A percentile compares a stretch with the other conserved stretches of the same genome.
Evolutionary conservation across 2,888 invertebrate species (phyloP).

Genomic region (Adela reaumurella): DNA sequence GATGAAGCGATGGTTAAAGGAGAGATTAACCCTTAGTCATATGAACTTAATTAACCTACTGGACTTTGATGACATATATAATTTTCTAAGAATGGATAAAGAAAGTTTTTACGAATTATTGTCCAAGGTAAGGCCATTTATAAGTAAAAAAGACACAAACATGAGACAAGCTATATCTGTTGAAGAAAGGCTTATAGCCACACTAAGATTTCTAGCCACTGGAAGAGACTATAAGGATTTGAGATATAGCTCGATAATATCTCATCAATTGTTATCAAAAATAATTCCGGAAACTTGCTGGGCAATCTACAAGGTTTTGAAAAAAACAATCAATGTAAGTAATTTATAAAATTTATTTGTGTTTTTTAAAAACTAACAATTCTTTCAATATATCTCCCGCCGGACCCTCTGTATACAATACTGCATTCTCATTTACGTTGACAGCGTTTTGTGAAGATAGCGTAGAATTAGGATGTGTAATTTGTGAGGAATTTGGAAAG

Average conservation of each 20-base stretch:
- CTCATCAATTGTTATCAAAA: constrained; percentile 3
- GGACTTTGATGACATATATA: neutral
- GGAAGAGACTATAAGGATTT: constrained; percentile 3
- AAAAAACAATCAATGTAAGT: constrained; percentile 1
- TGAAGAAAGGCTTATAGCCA: neutral
- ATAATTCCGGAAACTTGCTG: constrained; percentile 5
- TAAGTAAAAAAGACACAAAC: neutral
- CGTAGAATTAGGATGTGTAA: too few species aligned
- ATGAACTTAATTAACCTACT: neutral
- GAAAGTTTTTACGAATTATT: constrained; percentile 1
- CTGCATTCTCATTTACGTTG: constrained; percentile 1
- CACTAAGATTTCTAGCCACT: too few species aligned
- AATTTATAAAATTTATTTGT: neutral
- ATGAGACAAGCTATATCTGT: constrained; percentile 1
- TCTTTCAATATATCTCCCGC: neutral
- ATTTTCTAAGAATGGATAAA: neutral
- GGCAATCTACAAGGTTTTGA: constrained; percentile 4
- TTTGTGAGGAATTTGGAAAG: neutral
- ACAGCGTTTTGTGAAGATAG: neutral
- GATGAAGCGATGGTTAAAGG: constrained; percentile 1
- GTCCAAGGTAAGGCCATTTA: neutral
- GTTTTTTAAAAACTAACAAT: neutral
- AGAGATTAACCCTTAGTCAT: neutral
- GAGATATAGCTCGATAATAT: constrained; percentile 3
- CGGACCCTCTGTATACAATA: constrained; percentile 1